Conservation (phyloP, 2,113 vertebrate species). For the Platichthys stellatus region DNA sequence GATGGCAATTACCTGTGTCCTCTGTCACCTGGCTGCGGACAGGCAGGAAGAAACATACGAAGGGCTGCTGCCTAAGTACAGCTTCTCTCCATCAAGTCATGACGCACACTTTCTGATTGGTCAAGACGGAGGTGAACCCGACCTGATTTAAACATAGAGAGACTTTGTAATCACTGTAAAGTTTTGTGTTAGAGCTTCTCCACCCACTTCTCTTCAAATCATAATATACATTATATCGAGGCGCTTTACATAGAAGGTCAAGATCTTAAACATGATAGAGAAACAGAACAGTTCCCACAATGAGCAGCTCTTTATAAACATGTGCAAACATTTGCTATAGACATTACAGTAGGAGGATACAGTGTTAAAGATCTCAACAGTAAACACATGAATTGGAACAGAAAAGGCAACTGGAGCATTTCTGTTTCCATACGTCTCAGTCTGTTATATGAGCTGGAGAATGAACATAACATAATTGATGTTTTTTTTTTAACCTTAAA, state of each 20-base stretch:
- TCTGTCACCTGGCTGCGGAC: slow-evolving; percentile 56
- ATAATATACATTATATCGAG: too few species aligned
- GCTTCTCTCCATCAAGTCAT: slow-evolving; percentile 41
- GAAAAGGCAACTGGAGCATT: background rate
- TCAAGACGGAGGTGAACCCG: slow-evolving; percentile 22
- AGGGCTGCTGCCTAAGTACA: slow-evolving; percentile 49
- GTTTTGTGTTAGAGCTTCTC: background rate
- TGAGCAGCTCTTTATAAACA: too few species aligned
- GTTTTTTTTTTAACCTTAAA: too few species aligned
- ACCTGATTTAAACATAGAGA: slow-evolving; percentile 34
- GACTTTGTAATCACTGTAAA: background rate
- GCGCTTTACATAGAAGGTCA: too few species aligned
- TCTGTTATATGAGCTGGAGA: too few species aligned
- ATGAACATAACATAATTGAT: too few species aligned
- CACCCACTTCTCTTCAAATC: too few species aligned
- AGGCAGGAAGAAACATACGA: slow-evolving; percentile 53
- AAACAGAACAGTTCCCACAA: too few species aligned
- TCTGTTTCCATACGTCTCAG: background rate
- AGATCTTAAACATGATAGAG: too few species aligned
- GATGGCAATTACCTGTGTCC: slow-evolving; percentile 67
- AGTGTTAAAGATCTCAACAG: too few species aligned
- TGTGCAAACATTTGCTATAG: background rate
- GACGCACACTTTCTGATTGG: slow-evolving; percentile 24
- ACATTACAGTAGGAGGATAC: background rate
- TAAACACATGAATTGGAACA: background rate